phyloP scores from a whole-genome alignment of 2,113 vertebrate species.

The Heterocephalus glaber region DNA sequence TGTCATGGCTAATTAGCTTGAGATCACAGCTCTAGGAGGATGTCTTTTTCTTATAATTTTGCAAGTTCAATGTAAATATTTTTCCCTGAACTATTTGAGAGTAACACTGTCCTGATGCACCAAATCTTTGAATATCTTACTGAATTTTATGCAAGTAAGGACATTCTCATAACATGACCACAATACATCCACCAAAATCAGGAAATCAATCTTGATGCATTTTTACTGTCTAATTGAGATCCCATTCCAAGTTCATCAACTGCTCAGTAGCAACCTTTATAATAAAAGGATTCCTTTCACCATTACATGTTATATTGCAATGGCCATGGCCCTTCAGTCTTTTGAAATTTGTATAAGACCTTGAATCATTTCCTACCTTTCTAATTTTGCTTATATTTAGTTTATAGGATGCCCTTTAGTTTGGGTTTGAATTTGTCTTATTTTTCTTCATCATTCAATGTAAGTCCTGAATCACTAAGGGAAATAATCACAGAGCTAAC shows the following conservation, averaged over 20 bases:
- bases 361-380: background rate
- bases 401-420: background rate
- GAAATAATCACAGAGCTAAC: background rate
- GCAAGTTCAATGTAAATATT: background rate
- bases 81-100: background rate
- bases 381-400: background rate
- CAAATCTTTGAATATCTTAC: background rate
- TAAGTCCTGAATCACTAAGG: background rate
- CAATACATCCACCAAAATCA: background rate
- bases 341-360: background rate
- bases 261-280: background rate
- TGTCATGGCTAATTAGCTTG: background rate
- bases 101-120: background rate
- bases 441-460: background rate
- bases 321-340: background rate
- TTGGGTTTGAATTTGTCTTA: background rate
- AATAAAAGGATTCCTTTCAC: background rate
- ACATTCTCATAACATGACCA: background rate
- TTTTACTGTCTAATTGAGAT: slow-evolving; percentile 24
- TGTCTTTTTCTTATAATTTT: slow-evolving; percentile 25
- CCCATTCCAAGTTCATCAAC: background rate
- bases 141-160: background rate
- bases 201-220: background rate
- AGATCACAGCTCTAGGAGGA: background rate
- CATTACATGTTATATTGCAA: background rate